Evolutionary conservation across 1,140 invertebrate species (phyloP), one percentile per base, ranked within the genome.

Genomic region (Grapholita molesta): DNA sequence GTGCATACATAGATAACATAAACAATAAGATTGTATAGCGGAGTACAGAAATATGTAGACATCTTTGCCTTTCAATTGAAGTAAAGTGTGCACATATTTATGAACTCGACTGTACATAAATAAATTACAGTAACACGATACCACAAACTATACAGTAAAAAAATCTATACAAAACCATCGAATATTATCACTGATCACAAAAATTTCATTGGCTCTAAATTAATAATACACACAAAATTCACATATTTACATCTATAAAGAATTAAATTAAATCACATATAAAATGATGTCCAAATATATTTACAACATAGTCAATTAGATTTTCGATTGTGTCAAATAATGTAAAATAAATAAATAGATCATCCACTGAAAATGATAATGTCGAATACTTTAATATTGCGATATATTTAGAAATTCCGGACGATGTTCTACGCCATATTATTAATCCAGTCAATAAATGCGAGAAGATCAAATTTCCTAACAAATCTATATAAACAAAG

Each of bases 181-280:
- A 77, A 73, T 66, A 52, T 74, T 72, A 82, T 75, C 73, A 78
- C 71, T 71, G 77, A 86, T 80, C 81, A 86, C 80, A 85, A 81
- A 79, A 72, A 73, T 80, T 78, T 79, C 74, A 86, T 84, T 82
- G 79, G 73, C 70, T 79, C 70, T 67, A 80, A 80, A 78, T 79
- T 70, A 79, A 85, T 80, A 76, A 79, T 72, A 78, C 74, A 87
- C 82, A 84, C 80, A 81, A 85, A 80, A 87, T 82, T 83, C 82
- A 90, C 82, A 86, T 88, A 90, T 90, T 86, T 90, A 89, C 86
- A 89, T 76, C 70, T 77, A 64, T 78, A 78, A 77, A 76, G 70
- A 83, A 75, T 77, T 71, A 85, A 80, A 87, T 82, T 80, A 76
- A 82, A 88, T 88, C 84, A 88, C 82, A 84, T 79, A 61, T 61